Evolutionary conservation across 2,113 vertebrate genomes (phyloP), one percentile per base, ranked within the genome.

Genomic region (Microcebus murinus): DNA sequence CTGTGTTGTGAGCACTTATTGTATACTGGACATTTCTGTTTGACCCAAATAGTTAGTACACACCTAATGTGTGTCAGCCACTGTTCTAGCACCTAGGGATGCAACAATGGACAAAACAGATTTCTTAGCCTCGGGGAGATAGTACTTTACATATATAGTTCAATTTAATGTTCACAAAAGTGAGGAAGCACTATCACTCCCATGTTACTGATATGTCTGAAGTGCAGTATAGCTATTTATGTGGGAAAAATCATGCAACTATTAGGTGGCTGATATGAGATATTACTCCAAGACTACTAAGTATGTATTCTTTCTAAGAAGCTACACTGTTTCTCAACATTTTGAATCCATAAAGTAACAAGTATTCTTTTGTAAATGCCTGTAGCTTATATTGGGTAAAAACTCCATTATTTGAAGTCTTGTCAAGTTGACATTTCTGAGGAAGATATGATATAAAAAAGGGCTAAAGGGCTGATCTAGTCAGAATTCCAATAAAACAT

Each of bases 381-480:
- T 87, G 5, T 59, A 81, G 57, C 10, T 80, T 42, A 73, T 80
- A 13, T 59, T 81, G 65, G 52, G 10, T 80, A 59, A 97, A 94
- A 92, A 10, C 6, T 52, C 14, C 13, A 52, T 83, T 73, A 84
- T 95, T 84, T 92, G 70, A 96, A 80, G 34, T 88, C 57, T 42
- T 74, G 14, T 92, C 63, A 87, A 74, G 80, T n/a, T 92, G 63
- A 76, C 84, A 92, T 70, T 71, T 94, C 20, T 96, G 42, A 85
- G 88, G 96, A 92, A 90, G 25, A 63, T 79, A 9, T 61, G 42
- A 57, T 57, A 77, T 88, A 61, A 96, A 96, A 87, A 9, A 27
- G 6, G 21, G 27, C 50, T 92, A 81, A 84, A 87, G 36, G 11
- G 7, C 57, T 67, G 8, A 42, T 82, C 29, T 71, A 67, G 29